Evolutionary conservation across 2,888 invertebrate genomes (phyloP), one percentile per base, ranked within the genome.

Genomic region (Macrosoma leucophasiata): DNA sequence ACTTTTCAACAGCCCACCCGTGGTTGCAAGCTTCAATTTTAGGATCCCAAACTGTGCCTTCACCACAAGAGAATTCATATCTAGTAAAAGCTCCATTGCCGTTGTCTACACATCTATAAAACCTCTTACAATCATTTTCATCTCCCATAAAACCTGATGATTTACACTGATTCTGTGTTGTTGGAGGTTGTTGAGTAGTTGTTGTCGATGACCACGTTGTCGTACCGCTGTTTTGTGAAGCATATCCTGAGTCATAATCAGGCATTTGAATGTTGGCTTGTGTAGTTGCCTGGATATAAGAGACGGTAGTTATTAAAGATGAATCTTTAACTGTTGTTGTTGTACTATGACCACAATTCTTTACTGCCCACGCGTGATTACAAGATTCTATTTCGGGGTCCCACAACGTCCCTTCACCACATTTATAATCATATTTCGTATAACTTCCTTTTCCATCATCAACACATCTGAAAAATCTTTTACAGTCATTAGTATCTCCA

Each of bases 401-500:
- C 88, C 89, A 89, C 21, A 86, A 84, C 3, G 89, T 89, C 15
- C 87, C 88, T 31, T 81, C 76, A 1, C 87, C 87, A 56, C 89
- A 89, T 11, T 67, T 60, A 58, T 88, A 89, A 35, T 86, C 85
- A 46, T 86, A 87, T 50, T 81, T 84, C 1, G 65, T 84, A 41
- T 64, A 85, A 9, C 73, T 69, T 25, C 74, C 75, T 36, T 65
- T 67, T 13, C 78, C 81, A 43, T 81, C 76, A 41, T 76, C 70
- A 1, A 90, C 89, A 55, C 91, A 91, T 48, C 90, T 79, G 48
- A 89, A 90, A 67, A 91, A 92, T 60, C 88, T 90, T 41, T 78
- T 85, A 50, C 91, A 91, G 50, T 91, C 82, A 12, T 69, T 50
- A 36, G 36, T 26, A 49, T 66, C 68, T 53, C 87, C 86, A 53